A percentile compares a stretch with the other conserved stretches of the same genome.
These are phyloP conservation scores for Anagyrus pseudococci DNA, from an alignment of 2,888 invertebrate genomes.

Conservation along the genomic window DNA sequence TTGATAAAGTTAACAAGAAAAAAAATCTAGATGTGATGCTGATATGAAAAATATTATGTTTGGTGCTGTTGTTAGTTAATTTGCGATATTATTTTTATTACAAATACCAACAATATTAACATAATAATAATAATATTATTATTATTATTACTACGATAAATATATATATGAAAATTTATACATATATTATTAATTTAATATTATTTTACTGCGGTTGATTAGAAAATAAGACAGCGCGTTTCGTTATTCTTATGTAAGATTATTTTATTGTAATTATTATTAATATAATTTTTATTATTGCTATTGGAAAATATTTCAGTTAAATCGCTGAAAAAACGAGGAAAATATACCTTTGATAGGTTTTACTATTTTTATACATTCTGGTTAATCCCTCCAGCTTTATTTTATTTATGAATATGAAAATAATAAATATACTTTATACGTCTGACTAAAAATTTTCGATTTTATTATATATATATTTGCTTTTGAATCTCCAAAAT, in stretches of 20 bases:
- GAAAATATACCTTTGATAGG: too few relatives aligned
- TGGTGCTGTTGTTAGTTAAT: slow-evolving; percentile 31
- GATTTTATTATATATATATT: too few relatives aligned
- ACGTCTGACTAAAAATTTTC: too few relatives aligned
- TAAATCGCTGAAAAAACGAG: slow-evolving; percentile 14
- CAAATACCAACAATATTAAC: too few relatives aligned
- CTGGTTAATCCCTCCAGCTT: slow-evolving; percentile 17
- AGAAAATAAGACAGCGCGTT: neutral
- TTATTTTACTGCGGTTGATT: slow-evolving; percentile 12
- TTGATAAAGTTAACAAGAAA: slow-evolving; percentile 13
- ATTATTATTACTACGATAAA: too few relatives aligned
- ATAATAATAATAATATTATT: too few relatives aligned
- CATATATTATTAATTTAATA: slow-evolving; percentile 16
- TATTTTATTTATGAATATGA: neutral
- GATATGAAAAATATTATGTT: slow-evolving; percentile 11
- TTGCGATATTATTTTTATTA: slow-evolving; percentile 12
- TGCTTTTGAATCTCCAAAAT: neutral
- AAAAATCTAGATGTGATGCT: slow-evolving; percentile 20
- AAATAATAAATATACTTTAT: too few relatives aligned
- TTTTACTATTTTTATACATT: slow-evolving; percentile 36
- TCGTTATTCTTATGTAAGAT: neutral
- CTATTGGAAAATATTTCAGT: neutral
- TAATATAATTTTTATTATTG: slow-evolving; percentile 15
- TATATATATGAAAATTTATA: slow-evolving; percentile 1
- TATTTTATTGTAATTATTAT: slow-evolving; percentile 5